Percentiles rank a stretch among this genome's conserved stretches.
phyloP scores from a whole-genome alignment of 2,888 invertebrate genomes.

The Lobophora halterata region DNA sequence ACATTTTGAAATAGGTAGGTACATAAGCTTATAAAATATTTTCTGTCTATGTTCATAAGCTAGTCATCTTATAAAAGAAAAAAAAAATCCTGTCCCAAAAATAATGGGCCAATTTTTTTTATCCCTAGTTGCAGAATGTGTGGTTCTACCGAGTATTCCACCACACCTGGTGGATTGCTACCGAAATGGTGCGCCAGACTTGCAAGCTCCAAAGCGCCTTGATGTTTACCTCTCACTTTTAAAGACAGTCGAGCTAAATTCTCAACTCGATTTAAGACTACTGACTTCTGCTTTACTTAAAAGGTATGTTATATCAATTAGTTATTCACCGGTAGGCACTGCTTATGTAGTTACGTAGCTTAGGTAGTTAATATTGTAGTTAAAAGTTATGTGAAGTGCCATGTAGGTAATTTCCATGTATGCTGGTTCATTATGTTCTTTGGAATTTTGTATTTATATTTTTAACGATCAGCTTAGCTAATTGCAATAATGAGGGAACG shows the following conservation, averaged over 20 bases:
- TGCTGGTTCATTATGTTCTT: conserved; percentile 8
- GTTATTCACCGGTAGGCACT: background rate
- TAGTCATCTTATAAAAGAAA: no score
- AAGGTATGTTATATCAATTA: conserved; percentile 58
- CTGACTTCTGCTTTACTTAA: conserved; percentile 80
- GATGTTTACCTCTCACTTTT: conserved; percentile 82
- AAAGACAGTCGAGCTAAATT: conserved; percentile 80
- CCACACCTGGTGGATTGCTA: conserved; percentile 82
- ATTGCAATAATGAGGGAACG: no score
- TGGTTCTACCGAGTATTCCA: conserved; percentile 74
- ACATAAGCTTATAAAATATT: no score
- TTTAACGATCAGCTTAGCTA: no score
- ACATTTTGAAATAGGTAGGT: no score
- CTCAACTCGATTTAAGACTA: conserved; percentile 77
- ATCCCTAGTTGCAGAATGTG: conserved; percentile 48
- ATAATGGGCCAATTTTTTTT: background rate
- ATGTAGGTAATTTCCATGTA: conserved; percentile 11
- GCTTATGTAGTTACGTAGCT: background rate
- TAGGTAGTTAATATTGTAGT: background rate
- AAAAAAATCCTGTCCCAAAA: no score
- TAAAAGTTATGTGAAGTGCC: conserved; percentile 1
- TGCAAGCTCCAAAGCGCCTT: conserved; percentile 79
- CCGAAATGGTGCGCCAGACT: conserved; percentile 64
- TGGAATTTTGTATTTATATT: background rate
- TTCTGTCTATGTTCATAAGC: no score